phyloP scores from a whole-genome alignment of 2,113 vertebrate species.

The Elaphurus davidianus region DNA sequence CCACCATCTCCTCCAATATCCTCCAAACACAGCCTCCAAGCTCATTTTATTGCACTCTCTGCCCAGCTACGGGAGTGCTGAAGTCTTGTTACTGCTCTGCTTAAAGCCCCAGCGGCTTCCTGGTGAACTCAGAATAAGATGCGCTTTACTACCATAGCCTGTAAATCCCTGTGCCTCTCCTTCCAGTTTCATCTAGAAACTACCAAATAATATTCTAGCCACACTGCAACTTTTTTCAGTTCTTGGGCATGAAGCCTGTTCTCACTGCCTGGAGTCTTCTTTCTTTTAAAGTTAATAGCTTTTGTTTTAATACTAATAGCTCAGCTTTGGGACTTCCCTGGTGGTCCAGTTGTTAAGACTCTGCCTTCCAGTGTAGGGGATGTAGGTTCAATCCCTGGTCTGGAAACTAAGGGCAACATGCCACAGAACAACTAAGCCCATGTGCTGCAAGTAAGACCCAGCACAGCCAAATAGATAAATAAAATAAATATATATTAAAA shows the following conservation, averaged over 20 bases:
- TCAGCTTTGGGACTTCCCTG: background rate
- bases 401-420: background rate
- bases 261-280: background rate
- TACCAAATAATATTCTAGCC: background rate
- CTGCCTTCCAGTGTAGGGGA: background rate
- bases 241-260: background rate
- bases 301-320: background rate
- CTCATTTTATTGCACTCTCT: background rate
- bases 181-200: background rate
- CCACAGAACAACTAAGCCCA: background rate
- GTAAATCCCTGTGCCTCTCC: background rate
- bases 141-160: background rate
- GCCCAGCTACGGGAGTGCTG: background rate
- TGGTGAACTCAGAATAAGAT: background rate
- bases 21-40: background rate
- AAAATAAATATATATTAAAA: background rate
- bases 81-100: background rate
- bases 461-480: background rate
- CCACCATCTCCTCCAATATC: background rate
- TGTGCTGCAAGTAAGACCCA: background rate
- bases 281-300: background rate
- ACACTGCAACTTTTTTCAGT: background rate
- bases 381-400: background rate
- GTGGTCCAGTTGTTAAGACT: background rate
- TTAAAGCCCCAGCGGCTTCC: background rate